Base-by-base conservation (phyloP, 2,113 vertebrate genomes). In the Merops nubicus region DNA sequence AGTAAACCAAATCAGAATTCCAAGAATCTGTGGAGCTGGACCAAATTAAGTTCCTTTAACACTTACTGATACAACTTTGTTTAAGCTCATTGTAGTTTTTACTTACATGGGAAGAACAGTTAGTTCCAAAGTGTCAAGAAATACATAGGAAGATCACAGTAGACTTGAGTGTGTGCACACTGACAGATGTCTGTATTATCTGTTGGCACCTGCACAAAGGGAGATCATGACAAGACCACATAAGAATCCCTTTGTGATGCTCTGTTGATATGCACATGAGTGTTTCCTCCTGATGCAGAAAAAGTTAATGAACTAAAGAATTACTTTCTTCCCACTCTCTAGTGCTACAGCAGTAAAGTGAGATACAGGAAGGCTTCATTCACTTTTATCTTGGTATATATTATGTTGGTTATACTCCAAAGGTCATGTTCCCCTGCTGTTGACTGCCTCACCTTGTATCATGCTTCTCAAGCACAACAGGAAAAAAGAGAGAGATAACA, bases 41-140 rank as follows among this genome's bases (percentile, higher is more conserved):
- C 36, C 14, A 42, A 53, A 38, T 45, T 31, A 59, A 60, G 5
- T 42, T 74, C 10, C 34, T 77, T 45, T 64, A 56, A 29, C 9
- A 38, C 6, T 67, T 62, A 25, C 1, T 53, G 5, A 23, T 51
- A 4, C 1, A 26, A 22, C 4, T 13, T 57, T 50, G 2, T 20
- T 74, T 19, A 50, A 50, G 17, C 5, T 87, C 11, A 5, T 6
- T 21, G 13, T 8, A 87, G 22, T 33, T 20, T 62, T 72, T 51
- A 34, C 6, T 63, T 28, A 42, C 22, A 53, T 45, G 47, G 50
- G 43, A 57, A 17, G 34, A 86, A n/a, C 3, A 14, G 5, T 84
- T 74, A 14, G 5, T 84, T 74, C 8, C 2, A 6, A 42, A 62
- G 16, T 9, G 16, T 31, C 21, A 53, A 38, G 11, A 6, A 54